These are phyloP conservation scores for Vanacampus margaritifer DNA, from an alignment of 2,113 vertebrate genomes.

Conservation along the genomic window DNA sequence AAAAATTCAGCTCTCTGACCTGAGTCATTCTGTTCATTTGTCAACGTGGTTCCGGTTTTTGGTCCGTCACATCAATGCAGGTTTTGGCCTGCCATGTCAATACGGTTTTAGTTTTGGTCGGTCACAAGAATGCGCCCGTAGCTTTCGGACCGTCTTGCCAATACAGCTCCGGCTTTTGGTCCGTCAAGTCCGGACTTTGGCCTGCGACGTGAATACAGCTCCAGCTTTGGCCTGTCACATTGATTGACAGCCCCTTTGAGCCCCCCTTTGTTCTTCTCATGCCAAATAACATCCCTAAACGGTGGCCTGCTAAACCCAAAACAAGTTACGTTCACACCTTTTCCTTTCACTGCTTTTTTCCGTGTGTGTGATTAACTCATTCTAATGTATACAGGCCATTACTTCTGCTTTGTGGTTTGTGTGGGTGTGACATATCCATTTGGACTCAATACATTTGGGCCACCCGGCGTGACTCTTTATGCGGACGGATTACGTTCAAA, in stretches of 20 bases:
- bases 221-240: neutral
- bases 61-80: neutral
- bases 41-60: neutral
- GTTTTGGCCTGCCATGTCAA: neutral
- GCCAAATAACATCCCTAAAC: neutral
- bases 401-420: conserved; percentile 4
- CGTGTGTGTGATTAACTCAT: conserved; percentile 60
- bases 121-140: neutral
- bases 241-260: neutral
- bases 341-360: conserved; percentile 51
- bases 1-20: conserved; percentile 33
- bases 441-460: conserved; percentile 61
- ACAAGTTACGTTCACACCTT: conserved; percentile 52
- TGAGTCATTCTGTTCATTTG: conserved; percentile 13
- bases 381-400: conserved; percentile 57
- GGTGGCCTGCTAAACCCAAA: conserved; percentile 10
- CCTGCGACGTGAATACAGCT: neutral
- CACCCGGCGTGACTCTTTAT: conserved; percentile 68
- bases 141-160: neutral
- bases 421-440: conserved; percentile 49
- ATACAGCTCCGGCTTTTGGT: neutral
- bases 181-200: neutral
- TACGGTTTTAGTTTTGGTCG: too few species aligned
- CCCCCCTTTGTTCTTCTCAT: neutral
- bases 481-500: conserved; percentile 64